Evolutionary conservation across 2,113 vertebrate species (phyloP).

Genomic region (Sinocyclocheilus grahami): DNA sequence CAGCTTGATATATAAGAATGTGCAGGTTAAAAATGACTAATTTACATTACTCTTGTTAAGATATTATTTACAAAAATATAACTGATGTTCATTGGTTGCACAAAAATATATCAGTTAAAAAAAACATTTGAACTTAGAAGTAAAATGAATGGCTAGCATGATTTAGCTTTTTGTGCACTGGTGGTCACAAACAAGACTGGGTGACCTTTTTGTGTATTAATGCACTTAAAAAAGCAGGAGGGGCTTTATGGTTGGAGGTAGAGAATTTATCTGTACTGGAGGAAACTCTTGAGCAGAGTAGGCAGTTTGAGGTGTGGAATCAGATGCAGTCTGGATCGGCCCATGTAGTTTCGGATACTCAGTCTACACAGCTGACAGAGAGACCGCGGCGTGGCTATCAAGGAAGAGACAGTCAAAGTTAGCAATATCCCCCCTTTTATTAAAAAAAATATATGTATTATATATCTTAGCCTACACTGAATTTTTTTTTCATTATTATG

Average conservation of each 20-base stretch:
- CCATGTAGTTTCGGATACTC: conserved; percentile 79
- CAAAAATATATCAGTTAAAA: conserved; percentile 20
- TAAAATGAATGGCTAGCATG: not conserved
- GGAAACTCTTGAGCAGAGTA: conserved; percentile 82
- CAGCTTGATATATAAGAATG: not conserved
- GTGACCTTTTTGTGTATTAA: conserved; percentile 22
- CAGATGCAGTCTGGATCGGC: conserved; percentile 79
- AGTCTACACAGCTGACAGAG: conserved; percentile 85
- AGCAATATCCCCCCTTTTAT: too few species aligned
- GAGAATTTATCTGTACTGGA: conserved; percentile 81
- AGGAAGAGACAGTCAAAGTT: not conserved
- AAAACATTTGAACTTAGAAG: conserved; percentile 16
- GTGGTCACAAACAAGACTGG: not conserved
- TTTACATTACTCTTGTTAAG: not conserved
- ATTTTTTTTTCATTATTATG: not conserved
- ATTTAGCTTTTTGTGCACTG: not conserved
- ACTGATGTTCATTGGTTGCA: not conserved
- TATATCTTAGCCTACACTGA: not conserved
- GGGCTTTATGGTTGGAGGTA: not conserved
- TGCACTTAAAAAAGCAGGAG: conserved; percentile 26
- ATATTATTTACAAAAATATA: not conserved
- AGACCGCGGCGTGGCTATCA: conserved; percentile 79
- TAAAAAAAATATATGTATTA: too few species aligned
- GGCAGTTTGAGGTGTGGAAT: conserved; percentile 84
- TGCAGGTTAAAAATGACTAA: not conserved